These are phyloP conservation scores for Phrynocephalus forsythii DNA, from an alignment of 2,797 vertebrate genomes.

Conservation along the genomic window DNA sequence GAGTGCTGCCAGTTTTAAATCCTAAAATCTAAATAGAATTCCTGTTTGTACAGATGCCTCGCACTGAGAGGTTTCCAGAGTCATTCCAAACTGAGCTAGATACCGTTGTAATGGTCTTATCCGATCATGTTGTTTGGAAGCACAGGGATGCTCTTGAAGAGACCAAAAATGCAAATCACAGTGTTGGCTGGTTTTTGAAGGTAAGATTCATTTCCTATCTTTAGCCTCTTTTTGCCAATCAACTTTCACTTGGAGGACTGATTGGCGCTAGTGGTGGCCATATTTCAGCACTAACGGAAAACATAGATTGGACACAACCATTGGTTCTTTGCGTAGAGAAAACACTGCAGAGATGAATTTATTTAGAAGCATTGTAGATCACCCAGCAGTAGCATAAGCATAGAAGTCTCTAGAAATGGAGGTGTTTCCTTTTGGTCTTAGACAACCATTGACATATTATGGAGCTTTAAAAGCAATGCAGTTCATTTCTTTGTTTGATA, in stretches of 20 bases:
- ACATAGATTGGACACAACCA: neutral
- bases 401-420: neutral
- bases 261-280: neutral
- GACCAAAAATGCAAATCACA: constrained; percentile 91
- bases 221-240: neutral
- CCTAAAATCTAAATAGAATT: constrained; percentile 4
- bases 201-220: constrained; percentile 71
- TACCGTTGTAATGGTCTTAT: constrained; percentile 87
- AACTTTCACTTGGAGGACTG: neutral
- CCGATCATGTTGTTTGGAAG: constrained; percentile 94
- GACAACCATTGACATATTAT: neutral
- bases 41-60: constrained; percentile 83
- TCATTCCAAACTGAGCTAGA: constrained; percentile 91
- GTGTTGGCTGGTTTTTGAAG: constrained; percentile 92
- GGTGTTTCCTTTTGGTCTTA: neutral
- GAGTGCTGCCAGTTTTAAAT: neutral
- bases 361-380: neutral
- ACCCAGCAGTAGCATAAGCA: neutral
- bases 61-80: constrained; percentile 90
- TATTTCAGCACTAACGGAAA: too few relatives aligned
- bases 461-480: neutral
- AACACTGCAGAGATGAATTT: neutral
- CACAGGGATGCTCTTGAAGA: constrained; percentile 90
- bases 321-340: neutral
- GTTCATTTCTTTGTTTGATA: neutral